Percentiles rank a stretch among this genome's conserved stretches.
Evolutionary conservation across 1,140 invertebrate genomes (phyloP).

Genomic region (Drosophila bocqueti): DNA sequence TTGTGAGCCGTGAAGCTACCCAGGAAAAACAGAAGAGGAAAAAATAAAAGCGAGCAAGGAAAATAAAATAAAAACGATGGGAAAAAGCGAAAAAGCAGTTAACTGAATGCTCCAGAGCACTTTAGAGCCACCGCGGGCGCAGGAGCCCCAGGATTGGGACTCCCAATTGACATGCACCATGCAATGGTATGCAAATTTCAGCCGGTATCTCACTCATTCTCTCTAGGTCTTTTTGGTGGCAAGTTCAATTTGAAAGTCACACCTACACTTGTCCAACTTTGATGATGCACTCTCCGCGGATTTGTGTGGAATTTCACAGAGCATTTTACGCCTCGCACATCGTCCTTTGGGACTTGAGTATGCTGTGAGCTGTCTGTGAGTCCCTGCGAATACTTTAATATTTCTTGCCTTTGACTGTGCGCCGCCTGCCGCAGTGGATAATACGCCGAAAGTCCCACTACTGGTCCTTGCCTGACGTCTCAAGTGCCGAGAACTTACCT

Average conservation of each 20-base stretch:
- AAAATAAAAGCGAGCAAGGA: background rate
- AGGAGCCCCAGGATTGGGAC: slow-evolving; percentile 18
- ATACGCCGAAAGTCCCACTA: slow-evolving; percentile 46
- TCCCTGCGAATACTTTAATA: slow-evolving; percentile 47
- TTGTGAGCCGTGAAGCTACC: slow-evolving; percentile 59
- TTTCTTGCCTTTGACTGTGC: slow-evolving; percentile 48
- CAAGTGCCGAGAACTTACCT: slow-evolving; percentile 56
- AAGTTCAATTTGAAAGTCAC: slow-evolving; percentile 70
- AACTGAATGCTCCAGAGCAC: slow-evolving; percentile 54
- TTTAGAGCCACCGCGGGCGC: slow-evolving; percentile 42
- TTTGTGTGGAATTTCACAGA: slow-evolving; percentile 34
- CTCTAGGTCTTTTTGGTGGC: slow-evolving; percentile 46
- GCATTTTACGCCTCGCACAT: slow-evolving; percentile 26
- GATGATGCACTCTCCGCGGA: slow-evolving; percentile 44
- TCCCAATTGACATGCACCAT: slow-evolving; percentile 67
- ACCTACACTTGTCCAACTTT: slow-evolving; percentile 66
- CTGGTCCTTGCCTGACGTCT: slow-evolving; percentile 52
- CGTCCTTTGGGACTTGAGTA: slow-evolving; percentile 1
- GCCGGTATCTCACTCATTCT: background rate
- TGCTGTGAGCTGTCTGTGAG: background rate
- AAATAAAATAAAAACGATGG: slow-evolving; percentile 1
- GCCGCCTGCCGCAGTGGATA: slow-evolving; percentile 34
- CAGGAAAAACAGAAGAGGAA: slow-evolving; percentile 15
- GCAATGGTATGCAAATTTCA: slow-evolving; percentile 72
- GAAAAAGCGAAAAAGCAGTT: slow-evolving; percentile 37